Evolutionary conservation across 2,888 invertebrate species (phyloP).

Genomic region (Chalcis sispes): DNA sequence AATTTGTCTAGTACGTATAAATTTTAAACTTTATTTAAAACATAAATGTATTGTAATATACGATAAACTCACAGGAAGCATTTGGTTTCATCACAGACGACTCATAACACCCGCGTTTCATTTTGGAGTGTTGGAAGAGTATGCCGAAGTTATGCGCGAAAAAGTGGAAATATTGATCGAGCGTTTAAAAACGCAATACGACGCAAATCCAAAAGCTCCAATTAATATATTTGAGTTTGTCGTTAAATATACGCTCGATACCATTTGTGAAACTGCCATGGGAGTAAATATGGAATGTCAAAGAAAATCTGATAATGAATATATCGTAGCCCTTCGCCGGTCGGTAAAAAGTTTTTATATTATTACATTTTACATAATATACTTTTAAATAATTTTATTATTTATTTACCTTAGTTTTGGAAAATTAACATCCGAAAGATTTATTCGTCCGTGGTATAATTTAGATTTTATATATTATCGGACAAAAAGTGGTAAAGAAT

Average conservation of each 20-base stretch:
- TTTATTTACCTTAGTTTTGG: slow-evolving; percentile 15
- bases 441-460: slow-evolving; percentile 61
- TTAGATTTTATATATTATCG: slow-evolving; percentile 61
- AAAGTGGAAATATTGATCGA: slow-evolving; percentile 77
- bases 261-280: slow-evolving; percentile 82
- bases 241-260: slow-evolving; percentile 77
- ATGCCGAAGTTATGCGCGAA: slow-evolving; percentile 75
- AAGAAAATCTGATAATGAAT: slow-evolving; percentile 75
- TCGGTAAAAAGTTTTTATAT: slow-evolving; percentile 61
- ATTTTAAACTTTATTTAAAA: not conserved
- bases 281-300: slow-evolving; percentile 79
- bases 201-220: slow-evolving; percentile 59
- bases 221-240: slow-evolving; percentile 78
- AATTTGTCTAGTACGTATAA: not conserved
- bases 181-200: slow-evolving; percentile 58
- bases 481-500: slow-evolving; percentile 60
- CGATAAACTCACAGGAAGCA: slow-evolving; percentile 19
- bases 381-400: not conserved
- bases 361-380: not conserved
- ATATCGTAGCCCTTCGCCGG: slow-evolving; percentile 78
- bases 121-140: slow-evolving; percentile 77
- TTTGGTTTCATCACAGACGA: slow-evolving; percentile 27
- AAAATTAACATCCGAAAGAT: slow-evolving; percentile 55
- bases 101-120: slow-evolving; percentile 77
- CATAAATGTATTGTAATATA: not conserved